These are phyloP conservation scores for Coelinius sp. DNA, from an alignment of 2,888 invertebrate species.

Conservation along the genomic window DNA sequence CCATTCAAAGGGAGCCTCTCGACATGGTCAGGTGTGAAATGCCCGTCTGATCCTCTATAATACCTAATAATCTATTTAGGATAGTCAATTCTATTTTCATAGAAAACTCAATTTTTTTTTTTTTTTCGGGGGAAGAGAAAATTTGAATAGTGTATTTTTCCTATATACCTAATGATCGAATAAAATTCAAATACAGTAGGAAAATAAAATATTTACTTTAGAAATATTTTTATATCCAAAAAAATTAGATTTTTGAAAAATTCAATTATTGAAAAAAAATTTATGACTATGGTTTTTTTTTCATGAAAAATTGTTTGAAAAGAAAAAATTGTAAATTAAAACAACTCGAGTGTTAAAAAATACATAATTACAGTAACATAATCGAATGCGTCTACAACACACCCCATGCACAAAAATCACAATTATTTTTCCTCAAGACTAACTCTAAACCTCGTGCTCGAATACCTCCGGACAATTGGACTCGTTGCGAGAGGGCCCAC, in stretches of 20 bases:
- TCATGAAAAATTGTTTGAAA: background rate
- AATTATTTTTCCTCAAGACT: slow-evolving; percentile 69
- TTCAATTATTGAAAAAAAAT: background rate
- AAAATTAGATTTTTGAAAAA: background rate
- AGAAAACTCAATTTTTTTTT: slow-evolving; percentile 11
- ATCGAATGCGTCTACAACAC: slow-evolving; percentile 16
- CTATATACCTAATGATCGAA: background rate
- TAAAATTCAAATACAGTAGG: background rate
- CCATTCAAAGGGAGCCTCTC: background rate
- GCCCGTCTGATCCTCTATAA: slow-evolving; percentile 21
- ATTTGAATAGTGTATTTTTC: background rate
- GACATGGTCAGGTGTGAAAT: slow-evolving; percentile 31
- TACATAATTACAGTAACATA: background rate
- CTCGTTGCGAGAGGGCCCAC: slow-evolving; percentile 41
- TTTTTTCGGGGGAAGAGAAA: background rate
- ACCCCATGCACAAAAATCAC: slow-evolving; percentile 53
- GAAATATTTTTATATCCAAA: background rate
- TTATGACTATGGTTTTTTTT: background rate
- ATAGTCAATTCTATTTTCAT: slow-evolving; percentile 30
- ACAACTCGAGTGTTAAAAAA: slow-evolving; percentile 2
- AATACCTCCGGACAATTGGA: slow-evolving; percentile 66
- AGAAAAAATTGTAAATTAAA: background rate
- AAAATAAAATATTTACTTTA: background rate
- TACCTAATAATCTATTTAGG: slow-evolving; percentile 34
- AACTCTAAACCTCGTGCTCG: slow-evolving; percentile 57